These are phyloP conservation scores for Oriolus oriolus DNA, from an alignment of 2,113 vertebrate species.

Conservation along the genomic window DNA sequence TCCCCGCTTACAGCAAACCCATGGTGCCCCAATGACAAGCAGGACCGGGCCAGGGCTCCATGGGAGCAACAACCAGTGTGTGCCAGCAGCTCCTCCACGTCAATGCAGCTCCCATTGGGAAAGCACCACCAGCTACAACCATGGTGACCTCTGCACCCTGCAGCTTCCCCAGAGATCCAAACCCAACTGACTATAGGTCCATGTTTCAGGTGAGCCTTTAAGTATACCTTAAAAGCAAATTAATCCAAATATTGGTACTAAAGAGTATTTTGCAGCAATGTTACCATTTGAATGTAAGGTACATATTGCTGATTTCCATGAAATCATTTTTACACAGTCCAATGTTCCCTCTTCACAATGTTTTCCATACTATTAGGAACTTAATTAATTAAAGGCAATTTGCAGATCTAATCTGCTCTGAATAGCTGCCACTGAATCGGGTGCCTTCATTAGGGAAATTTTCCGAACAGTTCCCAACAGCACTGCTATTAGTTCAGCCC, in stretches of 20 bases:
- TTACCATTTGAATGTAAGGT: not conserved
- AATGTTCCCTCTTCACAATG: not conserved
- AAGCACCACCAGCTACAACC: not conserved
- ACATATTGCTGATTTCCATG: not conserved
- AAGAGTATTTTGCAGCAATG: not conserved
- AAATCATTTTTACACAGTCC: not conserved
- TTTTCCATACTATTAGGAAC: not conserved
- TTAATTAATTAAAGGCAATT: slow-evolving; percentile 22
- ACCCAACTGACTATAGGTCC: not conserved
- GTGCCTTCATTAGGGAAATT: not conserved
- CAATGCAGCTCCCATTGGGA: not conserved
- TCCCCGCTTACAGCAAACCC: not conserved
- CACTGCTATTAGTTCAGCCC: not conserved
- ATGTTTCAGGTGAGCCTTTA: not conserved
- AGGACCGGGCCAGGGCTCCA: accelerated
- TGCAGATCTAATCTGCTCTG: not conserved
- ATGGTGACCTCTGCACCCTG: not conserved
- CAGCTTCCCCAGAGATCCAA: not conserved
- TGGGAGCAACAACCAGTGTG: accelerated
- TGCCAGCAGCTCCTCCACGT: not conserved
- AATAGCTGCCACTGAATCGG: not conserved
- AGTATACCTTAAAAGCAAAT: not conserved
- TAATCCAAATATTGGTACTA: not conserved
- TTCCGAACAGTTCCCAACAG: not conserved
- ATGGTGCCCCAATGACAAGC: not conserved